Evolutionary conservation across 2,888 invertebrate species (phyloP).

Genomic region (Eudemis profundana): DNA sequence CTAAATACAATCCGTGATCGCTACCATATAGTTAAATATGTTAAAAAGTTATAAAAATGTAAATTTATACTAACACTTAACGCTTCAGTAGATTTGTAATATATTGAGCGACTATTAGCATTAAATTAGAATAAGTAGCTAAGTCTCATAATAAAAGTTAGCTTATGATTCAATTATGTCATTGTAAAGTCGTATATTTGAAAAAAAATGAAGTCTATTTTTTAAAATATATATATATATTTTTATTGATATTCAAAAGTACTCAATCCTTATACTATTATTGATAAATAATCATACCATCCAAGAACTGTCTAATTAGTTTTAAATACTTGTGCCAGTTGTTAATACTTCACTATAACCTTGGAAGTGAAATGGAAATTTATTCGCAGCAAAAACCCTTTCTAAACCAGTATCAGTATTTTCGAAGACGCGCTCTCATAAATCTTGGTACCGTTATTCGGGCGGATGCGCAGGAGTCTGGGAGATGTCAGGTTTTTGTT

Average conservation of each 20-base stretch:
- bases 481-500: slow-evolving; percentile 38
- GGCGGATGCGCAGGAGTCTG: slow-evolving; percentile 36
- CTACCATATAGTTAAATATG: slow-evolving; percentile 54
- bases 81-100: slow-evolving; percentile 45
- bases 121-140: slow-evolving; percentile 28
- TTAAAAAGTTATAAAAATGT: slow-evolving; percentile 67
- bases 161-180: slow-evolving; percentile 23
- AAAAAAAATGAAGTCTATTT: background rate
- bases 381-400: slow-evolving; percentile 37
- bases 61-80: slow-evolving; percentile 66
- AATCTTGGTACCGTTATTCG: slow-evolving; percentile 67
- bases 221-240: too few species aligned
- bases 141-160: slow-evolving; percentile 17
- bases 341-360: background rate
- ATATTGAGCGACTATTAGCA: slow-evolving; percentile 37
- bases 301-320: background rate
- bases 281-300: too few species aligned
- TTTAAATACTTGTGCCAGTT: background rate
- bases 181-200: background rate
- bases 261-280: too few species aligned
- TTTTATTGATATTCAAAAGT: too few species aligned
- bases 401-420: slow-evolving; percentile 43
- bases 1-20: slow-evolving; percentile 49
- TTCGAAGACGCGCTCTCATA: slow-evolving; percentile 54
- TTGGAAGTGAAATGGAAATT: slow-evolving; percentile 42